Conservation (phyloP, 1,140 invertebrate genomes). For the Dreissena rostriformis region DNA sequence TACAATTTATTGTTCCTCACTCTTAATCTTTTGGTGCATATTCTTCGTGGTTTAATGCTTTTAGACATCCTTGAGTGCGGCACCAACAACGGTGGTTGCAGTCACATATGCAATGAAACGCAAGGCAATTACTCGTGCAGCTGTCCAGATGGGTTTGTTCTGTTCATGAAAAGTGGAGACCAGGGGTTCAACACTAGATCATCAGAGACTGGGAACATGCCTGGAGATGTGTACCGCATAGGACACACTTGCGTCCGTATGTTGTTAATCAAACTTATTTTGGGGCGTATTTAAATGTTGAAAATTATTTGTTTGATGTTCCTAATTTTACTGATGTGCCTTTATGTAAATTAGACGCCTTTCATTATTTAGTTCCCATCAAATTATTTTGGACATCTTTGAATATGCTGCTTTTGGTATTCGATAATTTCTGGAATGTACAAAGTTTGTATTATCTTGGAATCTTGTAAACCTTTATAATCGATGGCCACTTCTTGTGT, state of each 20-base stretch:
- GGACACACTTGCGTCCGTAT: slow-evolving; percentile 96
- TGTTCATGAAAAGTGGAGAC: slow-evolving; percentile 94
- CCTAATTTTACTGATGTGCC: no score
- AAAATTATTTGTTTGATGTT: no score
- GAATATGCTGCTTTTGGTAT: no score
- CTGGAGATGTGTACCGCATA: slow-evolving; percentile 93
- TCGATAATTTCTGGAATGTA: no score
- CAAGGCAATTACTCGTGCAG: slow-evolving; percentile 87
- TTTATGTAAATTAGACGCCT: no score
- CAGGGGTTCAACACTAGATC: slow-evolving; percentile 91
- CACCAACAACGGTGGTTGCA: slow-evolving; percentile 52
- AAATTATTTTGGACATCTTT: no score
- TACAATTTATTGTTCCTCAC: no score
- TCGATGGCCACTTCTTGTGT: no score
- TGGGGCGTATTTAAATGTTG: no score
- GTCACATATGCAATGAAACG: slow-evolving; percentile 5
- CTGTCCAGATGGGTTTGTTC: slow-evolving; percentile 89
- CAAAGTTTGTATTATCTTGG: no score
- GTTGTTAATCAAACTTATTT: slow-evolving; percentile 22
- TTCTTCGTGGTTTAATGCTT: not conserved
- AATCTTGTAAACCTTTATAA: no score
- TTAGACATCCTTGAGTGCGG: slow-evolving; percentile 59
- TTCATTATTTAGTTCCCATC: no score
- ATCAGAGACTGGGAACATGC: slow-evolving; percentile 92
- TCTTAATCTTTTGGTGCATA: not conserved